Conservation (phyloP, 2,113 vertebrate species). For the Nymphicus hollandicus region DNA sequence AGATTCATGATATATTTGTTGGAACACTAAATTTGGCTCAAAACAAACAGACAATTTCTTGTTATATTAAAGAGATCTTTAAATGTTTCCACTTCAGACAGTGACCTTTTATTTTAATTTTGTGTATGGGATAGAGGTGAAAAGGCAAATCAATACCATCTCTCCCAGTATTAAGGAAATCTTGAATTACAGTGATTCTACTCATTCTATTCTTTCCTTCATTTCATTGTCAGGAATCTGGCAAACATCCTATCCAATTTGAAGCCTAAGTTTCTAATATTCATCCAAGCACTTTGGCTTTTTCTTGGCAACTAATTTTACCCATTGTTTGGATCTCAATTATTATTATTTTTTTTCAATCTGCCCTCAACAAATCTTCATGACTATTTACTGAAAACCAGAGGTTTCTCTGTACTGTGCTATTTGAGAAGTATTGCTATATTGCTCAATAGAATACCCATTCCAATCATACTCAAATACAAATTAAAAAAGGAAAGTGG, state of each 20-base stretch:
- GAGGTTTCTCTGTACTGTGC: background rate
- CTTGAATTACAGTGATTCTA: background rate
- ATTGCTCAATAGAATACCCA: background rate
- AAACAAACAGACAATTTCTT: background rate
- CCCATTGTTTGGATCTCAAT: background rate
- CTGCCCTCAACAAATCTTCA: background rate
- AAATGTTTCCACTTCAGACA: background rate
- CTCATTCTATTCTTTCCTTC: background rate
- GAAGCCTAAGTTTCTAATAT: background rate
- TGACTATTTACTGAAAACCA: background rate
- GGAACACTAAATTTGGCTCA: background rate
- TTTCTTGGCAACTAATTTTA: background rate
- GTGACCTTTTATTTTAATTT: background rate
- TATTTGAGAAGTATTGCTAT: background rate
- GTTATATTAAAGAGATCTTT: background rate
- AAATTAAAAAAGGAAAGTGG: background rate
- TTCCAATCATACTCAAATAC: background rate
- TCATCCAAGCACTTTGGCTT: background rate
- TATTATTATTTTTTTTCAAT: background rate
- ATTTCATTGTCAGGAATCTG: background rate
- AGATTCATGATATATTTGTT: background rate
- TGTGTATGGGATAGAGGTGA: background rate
- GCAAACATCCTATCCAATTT: background rate
- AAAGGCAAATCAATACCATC: background rate
- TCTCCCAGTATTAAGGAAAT: background rate